Conservation (phyloP, 2,888 invertebrate genomes). For the Erebia epiphron region DNA sequence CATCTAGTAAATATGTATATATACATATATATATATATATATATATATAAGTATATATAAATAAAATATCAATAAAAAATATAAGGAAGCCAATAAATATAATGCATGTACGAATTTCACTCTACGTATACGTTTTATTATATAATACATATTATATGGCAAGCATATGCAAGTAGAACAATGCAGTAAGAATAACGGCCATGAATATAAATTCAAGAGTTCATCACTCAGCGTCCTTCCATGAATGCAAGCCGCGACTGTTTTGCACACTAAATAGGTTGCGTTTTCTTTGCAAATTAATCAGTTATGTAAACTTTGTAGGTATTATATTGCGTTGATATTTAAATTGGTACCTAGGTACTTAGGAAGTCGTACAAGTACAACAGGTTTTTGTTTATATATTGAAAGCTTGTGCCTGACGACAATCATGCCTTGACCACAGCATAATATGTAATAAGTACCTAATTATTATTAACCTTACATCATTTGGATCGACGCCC, state of each 20-base stretch:
- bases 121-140: background rate
- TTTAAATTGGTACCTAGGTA: background rate
- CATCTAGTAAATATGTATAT: background rate
- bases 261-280: constrained; percentile 3
- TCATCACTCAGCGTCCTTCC: constrained; percentile 2
- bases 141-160: constrained; percentile 6
- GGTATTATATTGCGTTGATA: background rate
- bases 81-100: constrained; percentile 8
- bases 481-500: no score
- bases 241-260: background rate
- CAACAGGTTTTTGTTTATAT: no score
- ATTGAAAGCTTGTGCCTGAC: no score
- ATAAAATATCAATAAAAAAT: constrained; percentile 3
- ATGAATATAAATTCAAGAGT: constrained; percentile 10
- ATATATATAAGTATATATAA: no score
- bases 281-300: constrained; percentile 5
- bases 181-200: background rate
- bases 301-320: background rate
- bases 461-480: no score
- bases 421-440: no score
- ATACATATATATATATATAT: no score
- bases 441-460: no score
- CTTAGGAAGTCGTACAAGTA: background rate
- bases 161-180: constrained; percentile 2
- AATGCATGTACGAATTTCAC: constrained; percentile 8